phyloP scores from a whole-genome alignment of 1,140 invertebrate species.

The Drosophila pruinosa region DNA sequence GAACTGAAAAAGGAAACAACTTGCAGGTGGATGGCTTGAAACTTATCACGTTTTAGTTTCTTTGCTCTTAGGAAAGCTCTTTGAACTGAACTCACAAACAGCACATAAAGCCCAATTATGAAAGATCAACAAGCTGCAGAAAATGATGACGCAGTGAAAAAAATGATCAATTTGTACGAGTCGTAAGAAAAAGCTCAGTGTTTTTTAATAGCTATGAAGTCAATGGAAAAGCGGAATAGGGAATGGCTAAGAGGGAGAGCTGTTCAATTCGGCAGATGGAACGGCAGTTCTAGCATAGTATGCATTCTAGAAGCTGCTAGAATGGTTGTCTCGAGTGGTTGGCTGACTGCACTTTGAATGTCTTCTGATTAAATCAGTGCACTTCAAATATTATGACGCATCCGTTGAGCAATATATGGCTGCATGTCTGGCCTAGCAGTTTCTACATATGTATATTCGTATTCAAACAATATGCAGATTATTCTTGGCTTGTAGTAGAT shows the following conservation, averaged over 20 bases:
- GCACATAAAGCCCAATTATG: conserved; percentile 59
- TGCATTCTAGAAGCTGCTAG: conserved; percentile 65
- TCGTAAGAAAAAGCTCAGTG: conserved; percentile 58
- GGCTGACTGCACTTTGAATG: conserved; percentile 37
- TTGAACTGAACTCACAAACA: neutral
- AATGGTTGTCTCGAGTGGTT: conserved; percentile 43
- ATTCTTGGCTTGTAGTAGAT: conserved; percentile 34
- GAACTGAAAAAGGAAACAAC: no score
- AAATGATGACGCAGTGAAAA: conserved; percentile 66
- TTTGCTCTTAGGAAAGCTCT: no score
- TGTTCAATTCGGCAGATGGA: neutral
- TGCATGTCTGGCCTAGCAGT: conserved; percentile 16
- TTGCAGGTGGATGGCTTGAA: no score
- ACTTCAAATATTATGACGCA: conserved; percentile 77
- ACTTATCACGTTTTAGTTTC: no score
- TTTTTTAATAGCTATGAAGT: conserved; percentile 57
- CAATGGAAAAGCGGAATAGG: neutral
- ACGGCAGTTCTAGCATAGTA: conserved; percentile 49
- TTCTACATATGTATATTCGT: conserved; percentile 23
- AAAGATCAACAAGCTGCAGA: conserved; percentile 52
- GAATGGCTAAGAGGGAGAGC: neutral
- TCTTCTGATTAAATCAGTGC: conserved; percentile 65
- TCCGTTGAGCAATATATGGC: conserved; percentile 50
- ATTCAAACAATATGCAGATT: conserved; percentile 59
- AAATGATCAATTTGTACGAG: conserved; percentile 69